Evolutionary conservation across 2,113 vertebrate species (phyloP), one percentile per base, ranked within the genome.

Genomic region (Dicrurus megarhynchus): DNA sequence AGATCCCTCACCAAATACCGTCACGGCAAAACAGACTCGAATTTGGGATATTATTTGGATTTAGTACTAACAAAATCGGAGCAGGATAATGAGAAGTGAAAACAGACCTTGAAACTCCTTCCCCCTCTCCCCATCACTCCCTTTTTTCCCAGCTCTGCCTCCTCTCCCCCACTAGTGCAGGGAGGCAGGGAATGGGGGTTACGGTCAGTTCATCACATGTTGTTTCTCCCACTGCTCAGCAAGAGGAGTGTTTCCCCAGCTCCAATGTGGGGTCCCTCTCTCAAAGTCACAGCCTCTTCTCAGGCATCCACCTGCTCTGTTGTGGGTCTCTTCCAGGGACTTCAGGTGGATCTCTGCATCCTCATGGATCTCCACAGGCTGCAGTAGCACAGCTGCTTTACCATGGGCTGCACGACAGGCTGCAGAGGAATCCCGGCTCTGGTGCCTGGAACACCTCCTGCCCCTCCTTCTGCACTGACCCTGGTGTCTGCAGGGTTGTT

Each of bases 71-170:
- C 65, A 28, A 49, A 49, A 37, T 37, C 65, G 37, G 46, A 52
- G 18, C 27, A 60, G 53, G 27, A 44, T 33, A 44, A 60, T 37
- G 22, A 68, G 22, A 77, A 77, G 9, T 52, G 32, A 59, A 76
- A 59, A 3, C 32, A 37, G 27, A 52, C 15, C 46, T 44, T 60
- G 59, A 68, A 77, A 37, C 30, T n/a, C 27, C 33, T 44, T 50
- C 6, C 4, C 2, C 7, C 1, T 0, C 1, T 17, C 26, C 11
- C 32, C 35, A 27, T 6, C 7, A 11, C 13, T 67, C 13, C 13
- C 21, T 50, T 13, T 13, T 50, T 49, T 59, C 32, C 32, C 27
- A 68, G 21, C 17, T 86, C 52, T 68, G 37, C 19, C 32, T 37
- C 5, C 37, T 52, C 22, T 67, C 17, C 37, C 11, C 3, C 37